These are phyloP conservation scores for Cynopterus brachyotis DNA, from an alignment of 2,113 vertebrate species.

Conservation along the genomic window DNA sequence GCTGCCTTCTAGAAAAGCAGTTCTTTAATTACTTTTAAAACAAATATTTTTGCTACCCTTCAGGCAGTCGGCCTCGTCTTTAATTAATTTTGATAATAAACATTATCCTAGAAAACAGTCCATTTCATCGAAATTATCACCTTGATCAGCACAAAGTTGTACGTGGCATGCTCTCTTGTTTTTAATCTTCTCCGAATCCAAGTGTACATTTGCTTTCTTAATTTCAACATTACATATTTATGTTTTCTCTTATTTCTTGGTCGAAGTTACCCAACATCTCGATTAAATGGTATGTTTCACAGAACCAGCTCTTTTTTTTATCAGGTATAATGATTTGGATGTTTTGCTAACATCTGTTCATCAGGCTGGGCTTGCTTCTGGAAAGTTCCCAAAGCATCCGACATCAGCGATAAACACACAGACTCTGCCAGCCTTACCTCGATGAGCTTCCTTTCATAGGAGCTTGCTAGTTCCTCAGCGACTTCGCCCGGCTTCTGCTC, in stretches of 20 bases:
- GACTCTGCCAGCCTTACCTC: slow-evolving; percentile 87
- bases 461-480: slow-evolving; percentile 92
- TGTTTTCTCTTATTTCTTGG: background rate
- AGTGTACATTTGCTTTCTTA: background rate
- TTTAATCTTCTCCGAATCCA: background rate
- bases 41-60: background rate
- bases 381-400: background rate
- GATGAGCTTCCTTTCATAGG: slow-evolving; percentile 97
- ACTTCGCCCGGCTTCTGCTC: slow-evolving; percentile 92
- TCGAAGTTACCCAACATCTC: background rate
- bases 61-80: background rate
- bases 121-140: background rate
- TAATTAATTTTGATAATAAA: background rate
- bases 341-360: fast-evolving
- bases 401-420: fast-evolving
- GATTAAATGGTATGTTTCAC: background rate
- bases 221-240: background rate
- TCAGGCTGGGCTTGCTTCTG: too few species aligned
- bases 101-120: background rate
- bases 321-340: background rate
- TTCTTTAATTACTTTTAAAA: too few species aligned
- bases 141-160: background rate
- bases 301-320: background rate
- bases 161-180: background rate
- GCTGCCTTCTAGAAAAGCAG: background rate